phyloP scores from a whole-genome alignment of 2,888 invertebrate species.

The Ptilodon capucinus region DNA sequence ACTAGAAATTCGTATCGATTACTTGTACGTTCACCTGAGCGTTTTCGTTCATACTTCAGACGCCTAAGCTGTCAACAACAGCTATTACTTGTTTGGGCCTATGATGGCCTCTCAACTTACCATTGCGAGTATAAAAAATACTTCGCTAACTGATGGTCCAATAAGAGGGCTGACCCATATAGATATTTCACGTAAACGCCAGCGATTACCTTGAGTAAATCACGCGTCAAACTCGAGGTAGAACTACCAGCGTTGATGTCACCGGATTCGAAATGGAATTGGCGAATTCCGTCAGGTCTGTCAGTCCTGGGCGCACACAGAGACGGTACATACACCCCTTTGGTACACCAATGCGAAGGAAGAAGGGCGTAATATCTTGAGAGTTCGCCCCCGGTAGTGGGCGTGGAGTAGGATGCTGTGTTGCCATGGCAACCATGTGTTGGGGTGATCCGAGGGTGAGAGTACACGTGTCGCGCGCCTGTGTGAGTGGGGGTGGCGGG shows the following conservation, averaged over 20 bases:
- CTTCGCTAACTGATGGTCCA: too few species aligned
- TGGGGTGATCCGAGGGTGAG: slow-evolving; percentile 73
- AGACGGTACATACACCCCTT: slow-evolving; percentile 72
- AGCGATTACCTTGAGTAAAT: too few species aligned
- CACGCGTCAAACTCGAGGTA: too few species aligned
- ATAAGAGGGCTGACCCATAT: too few species aligned
- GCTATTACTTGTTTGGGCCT: too few species aligned
- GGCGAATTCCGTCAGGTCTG: slow-evolving; percentile 54
- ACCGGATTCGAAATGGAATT: slow-evolving; percentile 46
- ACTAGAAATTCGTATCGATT: slow-evolving; percentile 42
- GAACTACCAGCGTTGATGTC: slow-evolving; percentile 40
- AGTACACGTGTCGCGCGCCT: slow-evolving; percentile 54
- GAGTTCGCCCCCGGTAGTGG: slow-evolving; percentile 81
- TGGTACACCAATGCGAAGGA: slow-evolving; percentile 78
- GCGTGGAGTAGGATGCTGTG: slow-evolving; percentile 84
- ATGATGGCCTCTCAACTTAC: too few species aligned
- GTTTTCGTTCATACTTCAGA: too few species aligned
- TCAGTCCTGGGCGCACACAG: slow-evolving; percentile 63
- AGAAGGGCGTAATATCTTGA: slow-evolving; percentile 81
- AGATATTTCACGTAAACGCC: too few species aligned
- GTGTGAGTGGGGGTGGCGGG: slow-evolving; percentile 59
- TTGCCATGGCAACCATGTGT: slow-evolving; percentile 82
- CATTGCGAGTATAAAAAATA: too few species aligned
- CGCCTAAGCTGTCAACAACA: too few species aligned
- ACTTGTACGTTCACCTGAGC: too few species aligned